Conservation (phyloP, 2,888 invertebrate genomes). For the Eumerus sabulonum region DNA sequence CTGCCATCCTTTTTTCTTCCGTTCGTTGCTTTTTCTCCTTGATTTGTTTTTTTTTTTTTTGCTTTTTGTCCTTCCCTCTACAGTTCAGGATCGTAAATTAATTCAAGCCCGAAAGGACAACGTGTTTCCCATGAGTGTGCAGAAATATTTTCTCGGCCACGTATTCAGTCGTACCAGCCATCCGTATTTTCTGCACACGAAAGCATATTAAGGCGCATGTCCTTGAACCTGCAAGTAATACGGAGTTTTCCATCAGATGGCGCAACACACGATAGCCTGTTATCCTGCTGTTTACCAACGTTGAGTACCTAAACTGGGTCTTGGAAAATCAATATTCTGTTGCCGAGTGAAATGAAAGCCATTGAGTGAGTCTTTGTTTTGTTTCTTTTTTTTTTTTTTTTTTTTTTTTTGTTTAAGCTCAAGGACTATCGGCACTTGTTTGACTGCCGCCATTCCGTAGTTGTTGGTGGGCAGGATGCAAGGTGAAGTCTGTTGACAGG, state of each 20-base stretch:
- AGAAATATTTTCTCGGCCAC: slow-evolving; percentile 41
- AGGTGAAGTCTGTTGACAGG: slow-evolving; percentile 52
- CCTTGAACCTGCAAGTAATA: background rate
- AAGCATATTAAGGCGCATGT: slow-evolving; percentile 29
- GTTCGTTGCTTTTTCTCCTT: background rate
- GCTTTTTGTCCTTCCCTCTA: background rate
- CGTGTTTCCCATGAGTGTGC: slow-evolving; percentile 51
- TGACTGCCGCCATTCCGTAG: slow-evolving; percentile 36
- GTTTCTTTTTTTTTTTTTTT: slow-evolving; percentile 34
- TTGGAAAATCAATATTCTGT: slow-evolving; percentile 49
- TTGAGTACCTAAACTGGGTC: background rate
- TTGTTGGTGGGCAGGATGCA: slow-evolving; percentile 47
- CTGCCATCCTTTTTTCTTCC: slow-evolving; percentile 11
- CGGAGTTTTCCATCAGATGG: slow-evolving; percentile 42
- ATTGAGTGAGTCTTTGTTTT: slow-evolving; percentile 26
- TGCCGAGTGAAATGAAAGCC: slow-evolving; percentile 12
- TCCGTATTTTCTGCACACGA: slow-evolving; percentile 36
- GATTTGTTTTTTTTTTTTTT: background rate
- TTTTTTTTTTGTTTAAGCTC: slow-evolving; percentile 20
- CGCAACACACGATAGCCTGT: slow-evolving; percentile 17
- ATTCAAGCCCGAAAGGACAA: slow-evolving; percentile 59
- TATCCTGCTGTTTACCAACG: background rate
- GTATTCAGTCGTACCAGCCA: slow-evolving; percentile 10
- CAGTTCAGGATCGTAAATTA: slow-evolving; percentile 45
- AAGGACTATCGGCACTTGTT: slow-evolving; percentile 23